Base-by-base conservation (phyloP, 2,797 vertebrate genomes). In the Poeciliopsis infans region DNA sequence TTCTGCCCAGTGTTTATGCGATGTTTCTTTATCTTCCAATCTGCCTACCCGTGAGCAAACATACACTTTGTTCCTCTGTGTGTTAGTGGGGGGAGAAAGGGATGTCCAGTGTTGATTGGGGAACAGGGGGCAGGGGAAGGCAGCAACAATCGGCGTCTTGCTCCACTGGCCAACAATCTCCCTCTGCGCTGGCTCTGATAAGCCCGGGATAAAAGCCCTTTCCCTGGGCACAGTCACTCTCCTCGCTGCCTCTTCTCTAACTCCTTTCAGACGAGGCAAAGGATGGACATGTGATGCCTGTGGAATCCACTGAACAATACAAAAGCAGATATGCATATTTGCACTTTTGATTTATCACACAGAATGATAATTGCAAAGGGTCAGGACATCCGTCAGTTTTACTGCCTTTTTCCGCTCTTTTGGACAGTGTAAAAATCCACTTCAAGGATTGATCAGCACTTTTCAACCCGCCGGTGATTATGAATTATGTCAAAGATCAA, bases 401-500 rank as follows among this genome's bases (percentile, higher is more conserved):
- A 91, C 10, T 15, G 43, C 1, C 5, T 77, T 87, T 78, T 15
- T 69, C 77, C n/a, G 75, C 87, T 93, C 92, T 93, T 86, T 91
- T 51, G 16, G 55, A 81, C 75, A 64, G 83, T 80, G 81, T 94
- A 87, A 91, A 93, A 93, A 91, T 85, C 89, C 88, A 85, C 81
- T 51, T 87, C 75, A 79, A 81, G 77, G 84, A 87, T 95, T 94
- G 95, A 95, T 97, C 95, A 92, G 95, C 90, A 95, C 96, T 96
- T 95, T 93, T 96, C 95, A 90, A 91, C 94, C 95, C 75, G 46
- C 39, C 8, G 95, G 93, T 94, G 93, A 96, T 96, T 91, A 90
- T 71, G 13, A 7, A 39, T 66, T 85, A 91, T 90, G 87, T 75
- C 71, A 41, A 79, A 79, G 33, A 90, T 83, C 43, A 77, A 86